Evolutionary conservation across 1,140 invertebrate species (phyloP), one percentile per base, ranked within the genome.

Genomic region (Campoletis sonorensis): DNA sequence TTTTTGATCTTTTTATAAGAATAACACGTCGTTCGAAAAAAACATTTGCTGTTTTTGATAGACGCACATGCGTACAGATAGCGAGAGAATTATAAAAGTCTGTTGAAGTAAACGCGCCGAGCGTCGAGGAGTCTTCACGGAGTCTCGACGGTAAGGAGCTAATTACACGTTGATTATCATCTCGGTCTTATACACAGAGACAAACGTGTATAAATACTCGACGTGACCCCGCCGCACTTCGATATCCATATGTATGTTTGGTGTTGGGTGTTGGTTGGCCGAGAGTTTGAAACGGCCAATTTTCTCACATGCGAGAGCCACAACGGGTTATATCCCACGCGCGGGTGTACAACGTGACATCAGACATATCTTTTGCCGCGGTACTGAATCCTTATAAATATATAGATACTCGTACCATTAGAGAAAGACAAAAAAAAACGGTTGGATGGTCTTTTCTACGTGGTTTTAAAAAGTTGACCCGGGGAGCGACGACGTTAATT

Each of bases 161-260:
- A 84, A 86, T 86, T 86, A 84, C 82, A 79, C 81, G 82, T 81
- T 85, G 84, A 88, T 88, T 88, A 88, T 85, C 85, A 88, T 87
- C 87, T 88, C 82, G 61, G 81, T n/a, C n/a, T n/a, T n/a, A 64
- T 40, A 78, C 78, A 79, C 30, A 77, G 4, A 64, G 27, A 78
- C 78, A 76, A 30, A 64, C 11, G 18, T 26, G 27, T 8, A n/a
- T 16, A 27, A n/a, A 64, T 1, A 26, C 61, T 15, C 51, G 73
- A 77, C 51, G 73, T 77, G 73, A 77, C 73, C 73, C 73, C 54
- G 54, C 8, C 40, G 30, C 18, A 33, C 54, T 77, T 30, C 27
- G 2, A 64, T 64, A 23, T 64, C 8, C 61, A 64, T 64, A 64
- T 64, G 13, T 64, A 27, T 26, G 30, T 33, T 4, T 33, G 30